phyloP scores from a whole-genome alignment of 2,113 vertebrate species.

The Rutilus rutilus region DNA sequence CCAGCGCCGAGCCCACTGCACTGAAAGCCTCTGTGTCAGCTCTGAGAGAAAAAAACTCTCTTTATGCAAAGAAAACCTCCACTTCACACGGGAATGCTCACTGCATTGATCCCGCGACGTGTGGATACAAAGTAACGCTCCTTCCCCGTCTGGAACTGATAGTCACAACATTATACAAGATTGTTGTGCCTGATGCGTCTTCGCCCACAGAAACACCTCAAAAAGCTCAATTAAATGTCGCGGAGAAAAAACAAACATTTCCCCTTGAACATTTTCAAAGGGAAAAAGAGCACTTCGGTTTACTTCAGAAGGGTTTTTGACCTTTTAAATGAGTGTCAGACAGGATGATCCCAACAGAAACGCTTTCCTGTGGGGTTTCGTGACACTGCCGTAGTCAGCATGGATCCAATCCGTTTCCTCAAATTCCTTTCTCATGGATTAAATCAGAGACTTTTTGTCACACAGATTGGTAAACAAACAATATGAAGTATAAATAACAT shows the following conservation, averaged over 20 bases:
- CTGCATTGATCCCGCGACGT: conserved; percentile 2
- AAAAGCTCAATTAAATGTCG: background rate
- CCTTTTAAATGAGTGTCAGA: conserved; percentile 12
- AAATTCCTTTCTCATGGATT: conserved; percentile 21
- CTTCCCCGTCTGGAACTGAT: conserved; percentile 31
- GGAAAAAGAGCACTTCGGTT: background rate
- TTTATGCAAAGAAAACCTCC: conserved; percentile 57
- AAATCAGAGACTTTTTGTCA: background rate
- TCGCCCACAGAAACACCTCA: background rate
- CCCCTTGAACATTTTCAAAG: background rate
- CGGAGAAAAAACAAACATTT: background rate
- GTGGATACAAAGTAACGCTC: background rate
- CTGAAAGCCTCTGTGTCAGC: conserved; percentile 68
- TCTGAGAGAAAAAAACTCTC: conserved; percentile 34
- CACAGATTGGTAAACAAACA: background rate
- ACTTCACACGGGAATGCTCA: conserved; percentile 57
- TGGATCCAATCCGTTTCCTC: background rate
- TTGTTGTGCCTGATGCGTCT: conserved; percentile 14
- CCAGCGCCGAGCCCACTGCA: conserved; percentile 50
- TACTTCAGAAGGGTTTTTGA: conserved; percentile 13
- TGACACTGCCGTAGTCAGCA: background rate
- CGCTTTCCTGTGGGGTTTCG: conserved; percentile 7
- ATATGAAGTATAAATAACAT: background rate
- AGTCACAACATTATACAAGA: conserved; percentile 20
- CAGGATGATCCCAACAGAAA: background rate